Evolutionary conservation across 2,888 invertebrate species (phyloP), one percentile per base, ranked within the genome.

Genomic region (Zaprionus obscuricornis): DNA sequence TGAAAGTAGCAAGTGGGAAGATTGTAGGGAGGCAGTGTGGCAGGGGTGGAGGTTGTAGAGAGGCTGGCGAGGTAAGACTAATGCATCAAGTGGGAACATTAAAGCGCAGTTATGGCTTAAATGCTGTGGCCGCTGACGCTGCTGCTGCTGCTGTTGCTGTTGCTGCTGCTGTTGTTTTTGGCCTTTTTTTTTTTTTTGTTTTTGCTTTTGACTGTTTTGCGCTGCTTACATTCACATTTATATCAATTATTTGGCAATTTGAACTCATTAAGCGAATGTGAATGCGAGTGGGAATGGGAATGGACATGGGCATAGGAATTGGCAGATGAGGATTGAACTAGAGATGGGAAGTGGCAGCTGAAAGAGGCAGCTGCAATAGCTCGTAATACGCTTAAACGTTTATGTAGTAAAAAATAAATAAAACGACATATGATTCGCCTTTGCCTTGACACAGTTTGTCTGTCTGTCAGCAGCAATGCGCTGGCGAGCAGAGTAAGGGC

Each of bases 201-300:
- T n/a, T n/a, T n/a, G n/a, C n/a, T n/a, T 56, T 60, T 65, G 63
- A 49, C 18, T 16, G n/a, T 8, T 11, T 22, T 26, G 45, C 43
- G 45, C 40, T 17, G 31, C 56, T 66, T 47, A 52, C 33, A 16
- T 47, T 45, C 36, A 34, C 67, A 62, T 82, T 70, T 69, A 75
- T 71, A 64, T 58, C 70, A 83, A 83, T 81, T 78, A 82, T 81
- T 81, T 78, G 71, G 71, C 64, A 67, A 83, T 71, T 79, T 65
- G 39, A 58, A 47, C 59, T 46, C 66, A 74, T 78, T 59, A 70
- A 54, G 46, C 17, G 27, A 27, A 31, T 52, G 5, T 26, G 43
- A 43, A 17, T 14, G n/a, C n/a, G 3, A 20, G n/a, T 8, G 13
- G 14, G 11, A n/a, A n/a, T n/a, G n/a, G n/a, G n/a, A n/a, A n/a